Evolutionary conservation across 1,140 invertebrate genomes (phyloP).

Genomic region (Lutraria rhynchaena): DNA sequence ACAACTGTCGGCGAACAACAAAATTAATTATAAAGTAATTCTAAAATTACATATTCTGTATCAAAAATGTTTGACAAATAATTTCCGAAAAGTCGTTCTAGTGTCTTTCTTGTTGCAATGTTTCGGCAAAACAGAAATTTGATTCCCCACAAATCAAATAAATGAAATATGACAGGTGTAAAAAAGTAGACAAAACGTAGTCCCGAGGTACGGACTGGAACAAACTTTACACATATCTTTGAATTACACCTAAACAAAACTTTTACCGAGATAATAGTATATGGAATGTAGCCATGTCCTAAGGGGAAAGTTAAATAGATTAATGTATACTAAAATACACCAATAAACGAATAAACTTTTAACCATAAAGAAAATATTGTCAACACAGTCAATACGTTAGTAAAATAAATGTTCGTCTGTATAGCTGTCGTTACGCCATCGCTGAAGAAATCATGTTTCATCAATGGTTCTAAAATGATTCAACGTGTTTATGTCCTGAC

Average conservation of each 20-base stretch:
- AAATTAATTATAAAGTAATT: no score
- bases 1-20: no score
- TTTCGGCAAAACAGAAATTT: background rate
- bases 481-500: background rate
- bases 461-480: conserved; percentile 3
- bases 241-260: conserved; percentile 3
- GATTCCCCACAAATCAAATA: background rate
- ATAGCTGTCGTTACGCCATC: background rate
- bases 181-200: background rate
- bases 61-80: no score
- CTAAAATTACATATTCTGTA: no score
- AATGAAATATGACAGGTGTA: conserved; percentile 1
- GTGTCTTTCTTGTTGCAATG: no score
- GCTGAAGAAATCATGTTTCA: background rate
- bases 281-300: background rate
- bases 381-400: background rate
- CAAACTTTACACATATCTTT: conserved; percentile 7
- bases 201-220: background rate
- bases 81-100: no score
- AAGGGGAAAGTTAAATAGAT: conserved; percentile 2
- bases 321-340: conserved; percentile 4
- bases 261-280: background rate
- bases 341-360: background rate
- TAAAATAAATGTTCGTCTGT: conserved; percentile 1
- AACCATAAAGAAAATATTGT: conserved; percentile 2